These are phyloP conservation scores for Drosophila rellima DNA, from an alignment of 2,888 invertebrate species.

Conservation along the genomic window DNA sequence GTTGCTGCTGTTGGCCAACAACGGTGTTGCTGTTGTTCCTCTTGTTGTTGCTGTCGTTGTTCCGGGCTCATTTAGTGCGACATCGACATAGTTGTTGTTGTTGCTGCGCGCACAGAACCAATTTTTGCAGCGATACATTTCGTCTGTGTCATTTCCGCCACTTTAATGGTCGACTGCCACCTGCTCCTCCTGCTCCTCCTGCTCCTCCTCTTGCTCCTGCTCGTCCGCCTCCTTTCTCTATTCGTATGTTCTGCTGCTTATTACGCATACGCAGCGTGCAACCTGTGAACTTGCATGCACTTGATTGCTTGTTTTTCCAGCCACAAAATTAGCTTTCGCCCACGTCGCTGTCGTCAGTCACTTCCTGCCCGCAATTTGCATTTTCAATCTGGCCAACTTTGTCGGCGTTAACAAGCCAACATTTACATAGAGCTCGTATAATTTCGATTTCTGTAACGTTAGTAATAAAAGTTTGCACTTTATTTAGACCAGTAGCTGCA, in stretches of 20 bases:
- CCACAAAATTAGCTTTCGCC: conserved; percentile 49
- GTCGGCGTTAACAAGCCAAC: conserved; percentile 25
- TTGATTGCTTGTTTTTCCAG: conserved; percentile 58
- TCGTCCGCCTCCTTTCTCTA: neutral
- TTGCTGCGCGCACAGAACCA: conserved; percentile 86
- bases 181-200: neutral
- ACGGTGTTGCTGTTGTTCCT: conserved; percentile 17
- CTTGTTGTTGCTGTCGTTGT: conserved; percentile 22
- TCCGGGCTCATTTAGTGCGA: conserved; percentile 69
- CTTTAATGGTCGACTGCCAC: conserved; percentile 60
- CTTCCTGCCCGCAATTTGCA: conserved; percentile 64
- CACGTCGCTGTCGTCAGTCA: conserved; percentile 26
- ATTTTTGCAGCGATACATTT: conserved; percentile 85
- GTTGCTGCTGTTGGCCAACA: conserved; percentile 21
- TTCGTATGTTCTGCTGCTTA: conserved; percentile 31
- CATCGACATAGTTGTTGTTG: conserved; percentile 83
- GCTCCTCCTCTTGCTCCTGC: neutral
- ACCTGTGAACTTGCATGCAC: conserved; percentile 32
- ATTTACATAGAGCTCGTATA: conserved; percentile 13
- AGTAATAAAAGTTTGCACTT: conserved; percentile 22
- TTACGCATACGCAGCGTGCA: conserved; percentile 61
- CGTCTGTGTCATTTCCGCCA: conserved; percentile 76
- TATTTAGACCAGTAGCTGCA: neutral
- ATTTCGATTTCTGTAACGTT: conserved; percentile 24
- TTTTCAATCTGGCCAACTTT: conserved; percentile 74